These are phyloP conservation scores for Cyclophora albipunctata DNA, from an alignment of 2,888 invertebrate genomes.

Conservation along the genomic window DNA sequence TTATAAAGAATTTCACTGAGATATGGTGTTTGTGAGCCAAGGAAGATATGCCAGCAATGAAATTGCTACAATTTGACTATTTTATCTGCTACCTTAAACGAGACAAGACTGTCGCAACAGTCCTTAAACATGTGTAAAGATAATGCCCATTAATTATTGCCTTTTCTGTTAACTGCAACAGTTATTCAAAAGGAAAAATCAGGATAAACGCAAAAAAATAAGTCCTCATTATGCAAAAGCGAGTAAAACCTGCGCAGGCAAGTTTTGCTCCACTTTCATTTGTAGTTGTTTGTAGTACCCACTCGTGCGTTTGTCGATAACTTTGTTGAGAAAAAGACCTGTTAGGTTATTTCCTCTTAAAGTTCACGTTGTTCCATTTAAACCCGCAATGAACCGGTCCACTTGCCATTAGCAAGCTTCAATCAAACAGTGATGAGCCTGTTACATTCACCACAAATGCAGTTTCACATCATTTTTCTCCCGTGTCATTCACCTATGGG, in stretches of 20 bases:
- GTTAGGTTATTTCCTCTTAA: too few species aligned
- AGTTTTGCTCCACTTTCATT: too few species aligned
- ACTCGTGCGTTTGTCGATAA: background rate
- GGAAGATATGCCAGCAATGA: too few species aligned
- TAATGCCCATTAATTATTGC: too few species aligned
- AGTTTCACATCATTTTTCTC: conserved; percentile 14
- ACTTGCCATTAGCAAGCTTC: conserved; percentile 15
- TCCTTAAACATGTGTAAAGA: too few species aligned
- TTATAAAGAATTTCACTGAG: too few species aligned
- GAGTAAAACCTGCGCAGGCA: conserved; percentile 1
- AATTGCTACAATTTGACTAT: too few species aligned
- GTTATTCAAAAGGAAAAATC: conserved; percentile 11
- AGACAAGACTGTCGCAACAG: too few species aligned
- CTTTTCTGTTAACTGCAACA: conserved; percentile 2
- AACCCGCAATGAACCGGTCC: conserved; percentile 8
- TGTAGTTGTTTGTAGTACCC: too few species aligned
- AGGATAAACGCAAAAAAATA: conserved; percentile 8
- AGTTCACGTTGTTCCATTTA: conserved; percentile 1
- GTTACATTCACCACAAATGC: conserved; percentile 9
- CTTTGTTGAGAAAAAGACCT: background rate
- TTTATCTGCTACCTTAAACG: too few species aligned
- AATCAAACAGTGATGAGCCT: conserved; percentile 11
- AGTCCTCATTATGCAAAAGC: conserved; percentile 11
- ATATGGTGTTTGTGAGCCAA: too few species aligned
- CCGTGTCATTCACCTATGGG: conserved; percentile 17